Percentiles rank a stretch among this genome's conserved stretches.
These are phyloP conservation scores for Epizoanthus stellaris DNA, from an alignment of 92 coral and sea anemone species.

Conservation along the genomic window DNA sequence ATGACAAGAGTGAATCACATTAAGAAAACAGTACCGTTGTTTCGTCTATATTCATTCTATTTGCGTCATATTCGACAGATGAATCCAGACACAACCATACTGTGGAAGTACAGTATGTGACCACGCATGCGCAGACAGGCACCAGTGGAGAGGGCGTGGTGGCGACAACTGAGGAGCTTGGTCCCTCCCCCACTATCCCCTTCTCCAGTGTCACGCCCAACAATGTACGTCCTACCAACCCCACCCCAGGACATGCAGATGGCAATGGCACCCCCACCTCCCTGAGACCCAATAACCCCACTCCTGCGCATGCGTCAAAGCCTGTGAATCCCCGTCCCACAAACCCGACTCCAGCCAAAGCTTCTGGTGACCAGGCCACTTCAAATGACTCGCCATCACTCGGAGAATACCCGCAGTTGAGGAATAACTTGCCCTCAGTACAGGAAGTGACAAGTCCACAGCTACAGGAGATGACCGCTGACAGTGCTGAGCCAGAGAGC, in stretches of 20 bases:
- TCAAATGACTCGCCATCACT: constrained; percentile 63
- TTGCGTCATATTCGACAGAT: no score
- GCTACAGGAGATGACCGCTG: constrained; percentile 18
- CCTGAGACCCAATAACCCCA: constrained; percentile 92
- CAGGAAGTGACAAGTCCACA: constrained; percentile 64
- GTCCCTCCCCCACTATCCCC: constrained; percentile 42
- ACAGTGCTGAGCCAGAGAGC: constrained; percentile 43
- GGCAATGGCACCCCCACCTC: constrained; percentile 93
- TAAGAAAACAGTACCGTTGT: no score
- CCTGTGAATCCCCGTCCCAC: constrained; percentile 80
- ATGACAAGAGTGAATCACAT: no score
- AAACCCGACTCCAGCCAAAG: constrained; percentile 88
- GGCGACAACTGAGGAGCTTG: constrained; percentile 25
- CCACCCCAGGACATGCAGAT: constrained; percentile 98
- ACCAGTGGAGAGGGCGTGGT: constrained; percentile 19
- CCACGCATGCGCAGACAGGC: constrained; percentile 32
- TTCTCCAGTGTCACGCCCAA: constrained; percentile 77
- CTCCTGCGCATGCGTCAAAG: constrained; percentile 87
- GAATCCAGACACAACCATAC: not conserved
- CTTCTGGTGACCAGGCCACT: constrained; percentile 48
- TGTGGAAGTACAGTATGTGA: constrained; percentile 7
- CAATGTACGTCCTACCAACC: constrained; percentile 92
- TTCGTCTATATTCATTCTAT: no score
- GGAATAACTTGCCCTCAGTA: constrained; percentile 77
- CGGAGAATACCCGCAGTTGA: constrained; percentile 75